phyloP scores from a whole-genome alignment of 1,140 invertebrate genomes.

The Pseudobourletiella spinata region DNA sequence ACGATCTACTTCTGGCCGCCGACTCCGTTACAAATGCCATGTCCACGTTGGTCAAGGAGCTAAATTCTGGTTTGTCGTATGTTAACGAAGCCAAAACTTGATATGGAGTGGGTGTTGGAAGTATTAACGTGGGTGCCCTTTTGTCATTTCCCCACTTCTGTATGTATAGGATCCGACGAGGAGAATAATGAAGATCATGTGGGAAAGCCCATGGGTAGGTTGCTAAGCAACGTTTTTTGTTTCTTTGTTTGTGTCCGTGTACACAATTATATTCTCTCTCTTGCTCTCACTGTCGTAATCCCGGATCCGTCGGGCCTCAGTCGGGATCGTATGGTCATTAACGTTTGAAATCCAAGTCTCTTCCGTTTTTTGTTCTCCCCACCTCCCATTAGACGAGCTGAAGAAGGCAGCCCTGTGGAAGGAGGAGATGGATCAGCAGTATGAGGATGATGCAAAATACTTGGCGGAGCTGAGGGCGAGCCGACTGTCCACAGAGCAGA shows the following conservation, averaged over 20 bases:
- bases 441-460: slow-evolving; percentile 56
- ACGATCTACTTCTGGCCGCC: slow-evolving; percentile 80
- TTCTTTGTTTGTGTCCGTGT: too few species aligned
- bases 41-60: slow-evolving; percentile 87
- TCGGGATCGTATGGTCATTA: too few species aligned
- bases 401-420: slow-evolving; percentile 46
- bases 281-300: too few species aligned
- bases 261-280: too few species aligned
- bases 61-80: slow-evolving; percentile 66
- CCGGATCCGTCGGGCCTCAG: too few species aligned
- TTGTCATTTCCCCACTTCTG: slow-evolving; percentile 9
- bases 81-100: too few species aligned
- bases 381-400: slow-evolving; percentile 21
- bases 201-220: slow-evolving; percentile 26
- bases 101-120: slow-evolving; percentile 20
- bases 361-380: too few species aligned
- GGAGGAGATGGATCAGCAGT: slow-evolving; percentile 53
- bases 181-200: slow-evolving; percentile 24
- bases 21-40: slow-evolving; percentile 94
- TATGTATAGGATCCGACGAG: slow-evolving; percentile 19
- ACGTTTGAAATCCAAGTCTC: too few species aligned
- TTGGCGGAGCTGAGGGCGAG: slow-evolving; percentile 52
- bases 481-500: slow-evolving; percentile 44
- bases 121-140: slow-evolving; percentile 4
- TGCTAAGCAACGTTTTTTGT: too few species aligned